Evolutionary conservation across 2,113 vertebrate species (phyloP).

Genomic region (Cichladusa arquata): DNA sequence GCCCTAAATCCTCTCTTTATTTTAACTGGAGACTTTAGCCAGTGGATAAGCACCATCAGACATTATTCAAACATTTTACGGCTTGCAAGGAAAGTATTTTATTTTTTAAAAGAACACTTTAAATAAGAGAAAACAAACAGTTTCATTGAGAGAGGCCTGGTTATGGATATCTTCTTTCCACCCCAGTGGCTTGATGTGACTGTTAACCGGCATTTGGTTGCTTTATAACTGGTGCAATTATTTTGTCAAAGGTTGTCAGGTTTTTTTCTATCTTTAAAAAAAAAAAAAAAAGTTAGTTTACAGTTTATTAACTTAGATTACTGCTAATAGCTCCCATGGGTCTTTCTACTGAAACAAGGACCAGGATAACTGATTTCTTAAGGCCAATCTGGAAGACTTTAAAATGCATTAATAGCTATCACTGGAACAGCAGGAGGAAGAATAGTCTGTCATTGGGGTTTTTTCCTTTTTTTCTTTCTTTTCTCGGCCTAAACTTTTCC

Average conservation of each 20-base stretch:
- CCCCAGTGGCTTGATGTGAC: not conserved
- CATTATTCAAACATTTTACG: constrained; percentile 1
- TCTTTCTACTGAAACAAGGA: constrained; percentile 57
- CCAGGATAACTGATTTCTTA: constrained; percentile 65
- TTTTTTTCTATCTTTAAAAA: not conserved
- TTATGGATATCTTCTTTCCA: constrained; percentile 14
- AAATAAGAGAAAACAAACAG: constrained; percentile 18
- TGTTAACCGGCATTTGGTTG: constrained; percentile 1
- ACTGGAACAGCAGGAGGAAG: constrained; percentile 67
- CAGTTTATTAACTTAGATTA: constrained; percentile 74
- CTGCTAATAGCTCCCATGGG: constrained; percentile 65
- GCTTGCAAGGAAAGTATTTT: not conserved
- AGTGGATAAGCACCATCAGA: not conserved
- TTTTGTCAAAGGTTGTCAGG: constrained; percentile 60
- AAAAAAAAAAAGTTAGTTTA: constrained; percentile 62
- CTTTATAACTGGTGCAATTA: constrained; percentile 34
- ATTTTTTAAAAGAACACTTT: not conserved
- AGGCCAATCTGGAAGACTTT: constrained; percentile 65
- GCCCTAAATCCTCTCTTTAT: not conserved
- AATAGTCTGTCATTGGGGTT: not conserved
- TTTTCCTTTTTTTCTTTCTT: not conserved
- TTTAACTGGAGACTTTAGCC: constrained; percentile 3
- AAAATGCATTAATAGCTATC: constrained; percentile 61
- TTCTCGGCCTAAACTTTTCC: not conserved
- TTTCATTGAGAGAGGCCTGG: not conserved